Evolutionary conservation across 2,797 vertebrate genomes (phyloP).

Genomic region (Sebastes minor): DNA sequence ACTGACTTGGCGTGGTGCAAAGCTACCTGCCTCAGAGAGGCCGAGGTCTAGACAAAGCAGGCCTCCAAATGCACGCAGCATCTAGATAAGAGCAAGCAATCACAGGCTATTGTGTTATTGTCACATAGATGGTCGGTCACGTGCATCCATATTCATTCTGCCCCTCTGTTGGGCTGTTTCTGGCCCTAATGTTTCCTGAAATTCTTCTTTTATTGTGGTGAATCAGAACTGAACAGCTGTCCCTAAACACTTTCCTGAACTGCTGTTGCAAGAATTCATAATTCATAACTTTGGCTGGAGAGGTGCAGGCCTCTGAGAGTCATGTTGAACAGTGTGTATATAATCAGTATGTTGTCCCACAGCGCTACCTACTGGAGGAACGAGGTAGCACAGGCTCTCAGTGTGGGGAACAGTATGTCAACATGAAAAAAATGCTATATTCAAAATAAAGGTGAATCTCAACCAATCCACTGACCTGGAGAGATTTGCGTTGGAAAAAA

Average conservation of each 20-base stretch:
- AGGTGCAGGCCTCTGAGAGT: neutral
- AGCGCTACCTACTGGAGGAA: slow-evolving; percentile 52
- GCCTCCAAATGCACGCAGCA: slow-evolving; percentile 20
- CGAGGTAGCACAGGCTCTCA: neutral
- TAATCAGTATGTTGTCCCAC: slow-evolving; percentile 6
- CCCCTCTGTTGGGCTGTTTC: neutral
- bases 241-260: neutral
- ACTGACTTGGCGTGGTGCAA: slow-evolving; percentile 33
- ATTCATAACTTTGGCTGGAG: neutral
- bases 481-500: neutral
- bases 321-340: neutral
- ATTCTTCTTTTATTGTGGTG: neutral
- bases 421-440: neutral
- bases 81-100: slow-evolving; percentile 17
- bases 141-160: neutral
- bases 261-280: neutral
- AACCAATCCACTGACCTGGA: neutral
- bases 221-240: neutral
- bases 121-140: neutral
- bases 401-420: too few species aligned
- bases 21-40: slow-evolving; percentile 35
- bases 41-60: slow-evolving; percentile 39
- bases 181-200: neutral
- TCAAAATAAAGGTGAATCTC: neutral
- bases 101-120: slow-evolving; percentile 12